Base-by-base conservation (phyloP, 2,113 vertebrate genomes). In the Sorex fumeus region DNA sequence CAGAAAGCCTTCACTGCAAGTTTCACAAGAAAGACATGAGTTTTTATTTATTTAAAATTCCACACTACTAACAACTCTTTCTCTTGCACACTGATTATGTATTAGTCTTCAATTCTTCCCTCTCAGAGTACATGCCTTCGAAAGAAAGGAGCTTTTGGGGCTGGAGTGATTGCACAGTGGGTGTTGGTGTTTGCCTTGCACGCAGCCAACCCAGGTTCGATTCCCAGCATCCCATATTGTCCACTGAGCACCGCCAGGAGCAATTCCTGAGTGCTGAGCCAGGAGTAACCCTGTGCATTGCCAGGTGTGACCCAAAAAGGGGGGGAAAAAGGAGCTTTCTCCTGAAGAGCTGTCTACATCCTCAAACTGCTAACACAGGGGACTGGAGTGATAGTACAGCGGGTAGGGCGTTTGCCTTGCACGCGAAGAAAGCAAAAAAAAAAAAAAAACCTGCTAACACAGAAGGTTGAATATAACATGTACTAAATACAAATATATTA, bases 111-210 rank as follows among this genome's bases (percentile, higher is more conserved):
- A 70, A 15, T 36, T 34, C 62, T 69, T 75, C 78, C 47, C 85
- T 83, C 30, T 83, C 80, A 85, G 86, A 93, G 8, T 86, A 67
- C 34, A 77, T 79, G 50, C 16, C 60, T 13, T 83, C 57, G 53
- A 45, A 25, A 53, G 77, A 64, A 25, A 91, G 28, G 19, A 30
- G 28, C n/a, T 66, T 70, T 88, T n/a, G n/a, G n/a, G n/a, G n/a
- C n/a, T n/a, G n/a, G n/a, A n/a, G n/a, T n/a, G n/a, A n/a, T n/a
- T n/a, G n/a, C n/a, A n/a, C n/a, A n/a, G n/a, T n/a, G n/a, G n/a
- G n/a, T n/a, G n/a, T n/a, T n/a, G n/a, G n/a, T n/a, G n/a, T n/a
- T n/a, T n/a, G n/a, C n/a, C n/a, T n/a, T n/a, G n/a, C n/a, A n/a
- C n/a, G n/a, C n/a, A n/a, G n/a, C n/a, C n/a, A n/a, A n/a, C n/a